These are phyloP conservation scores for Odontamblyopus rebecca DNA, from an alignment of 2,797 vertebrate species.

Conservation along the genomic window DNA sequence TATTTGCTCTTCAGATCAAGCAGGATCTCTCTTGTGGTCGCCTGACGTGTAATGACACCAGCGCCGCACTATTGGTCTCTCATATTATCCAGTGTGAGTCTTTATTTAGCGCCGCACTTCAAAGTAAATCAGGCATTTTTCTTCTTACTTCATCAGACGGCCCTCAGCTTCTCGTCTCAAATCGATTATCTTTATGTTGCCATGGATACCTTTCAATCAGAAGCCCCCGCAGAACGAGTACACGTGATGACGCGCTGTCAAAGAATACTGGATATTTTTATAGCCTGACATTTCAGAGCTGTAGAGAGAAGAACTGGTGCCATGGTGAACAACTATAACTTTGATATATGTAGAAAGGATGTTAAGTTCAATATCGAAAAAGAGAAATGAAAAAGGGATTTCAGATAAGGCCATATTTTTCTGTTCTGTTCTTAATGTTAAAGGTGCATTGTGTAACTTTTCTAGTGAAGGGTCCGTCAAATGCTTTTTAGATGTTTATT, in stretches of 20 bases:
- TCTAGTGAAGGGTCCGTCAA: too few species aligned
- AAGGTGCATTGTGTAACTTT: too few species aligned
- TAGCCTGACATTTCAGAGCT: conserved; percentile 28
- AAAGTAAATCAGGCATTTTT: conserved; percentile 33
- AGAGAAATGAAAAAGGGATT: not conserved
- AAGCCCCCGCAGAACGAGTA: conserved; percentile 26
- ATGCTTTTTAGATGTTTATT: too few species aligned
- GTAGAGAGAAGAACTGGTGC: not conserved
- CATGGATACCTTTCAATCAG: conserved; percentile 65
- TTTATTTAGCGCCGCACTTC: conserved; percentile 23
- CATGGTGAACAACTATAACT: conserved; percentile 26
- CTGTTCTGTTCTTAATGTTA: not conserved
- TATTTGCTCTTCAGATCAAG: conserved; percentile 97
- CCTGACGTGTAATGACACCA: conserved; percentile 91
- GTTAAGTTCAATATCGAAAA: not conserved
- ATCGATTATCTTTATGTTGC: conserved; percentile 63
- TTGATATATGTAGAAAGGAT: not conserved
- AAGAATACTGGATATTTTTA: conserved; percentile 29
- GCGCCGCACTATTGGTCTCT: conserved; percentile 91
- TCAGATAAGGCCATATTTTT: not conserved
- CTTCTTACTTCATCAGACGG: conserved; percentile 40
- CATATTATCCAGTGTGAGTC: conserved; percentile 95
- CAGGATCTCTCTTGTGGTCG: conserved; percentile 90
- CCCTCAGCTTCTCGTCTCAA: conserved; percentile 31
- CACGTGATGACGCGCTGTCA: conserved; percentile 13